Conservation (phyloP, 2,113 vertebrate genomes). For the Ammodytes dubius region DNA sequence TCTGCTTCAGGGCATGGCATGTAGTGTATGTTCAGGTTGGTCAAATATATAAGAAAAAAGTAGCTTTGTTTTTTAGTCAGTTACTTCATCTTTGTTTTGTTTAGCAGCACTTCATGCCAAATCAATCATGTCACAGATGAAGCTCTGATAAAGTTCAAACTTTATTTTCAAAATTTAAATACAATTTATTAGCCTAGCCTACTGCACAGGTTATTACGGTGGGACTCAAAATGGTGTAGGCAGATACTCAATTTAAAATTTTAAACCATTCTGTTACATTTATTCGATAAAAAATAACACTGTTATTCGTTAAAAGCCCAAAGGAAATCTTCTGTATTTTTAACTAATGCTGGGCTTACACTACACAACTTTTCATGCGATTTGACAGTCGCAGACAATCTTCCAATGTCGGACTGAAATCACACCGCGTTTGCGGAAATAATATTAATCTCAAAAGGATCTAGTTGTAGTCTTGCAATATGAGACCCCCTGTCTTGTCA, state of each 20-base stretch:
- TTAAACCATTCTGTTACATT: background rate
- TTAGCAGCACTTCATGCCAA: conserved; percentile 4
- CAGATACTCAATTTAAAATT: background rate
- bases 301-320: background rate
- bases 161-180: background rate
- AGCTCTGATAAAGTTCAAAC: background rate
- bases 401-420: too few relatives aligned
- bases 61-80: background rate
- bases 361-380: too few relatives aligned
- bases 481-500: too few relatives aligned
- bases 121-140: background rate
- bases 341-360: too few relatives aligned
- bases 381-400: too few relatives aligned
- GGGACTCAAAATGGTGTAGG: background rate
- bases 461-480: too few relatives aligned
- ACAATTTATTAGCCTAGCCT: background rate
- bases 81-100: conserved; percentile 1
- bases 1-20: background rate
- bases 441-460: too few relatives aligned
- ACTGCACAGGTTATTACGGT: background rate
- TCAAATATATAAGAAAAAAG: background rate
- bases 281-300: background rate
- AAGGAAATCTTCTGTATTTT: background rate
- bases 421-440: too few relatives aligned
- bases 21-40: conserved; percentile 28